phyloP scores from a whole-genome alignment of 1,140 invertebrate genomes.

The Drosophila albomicans region DNA sequence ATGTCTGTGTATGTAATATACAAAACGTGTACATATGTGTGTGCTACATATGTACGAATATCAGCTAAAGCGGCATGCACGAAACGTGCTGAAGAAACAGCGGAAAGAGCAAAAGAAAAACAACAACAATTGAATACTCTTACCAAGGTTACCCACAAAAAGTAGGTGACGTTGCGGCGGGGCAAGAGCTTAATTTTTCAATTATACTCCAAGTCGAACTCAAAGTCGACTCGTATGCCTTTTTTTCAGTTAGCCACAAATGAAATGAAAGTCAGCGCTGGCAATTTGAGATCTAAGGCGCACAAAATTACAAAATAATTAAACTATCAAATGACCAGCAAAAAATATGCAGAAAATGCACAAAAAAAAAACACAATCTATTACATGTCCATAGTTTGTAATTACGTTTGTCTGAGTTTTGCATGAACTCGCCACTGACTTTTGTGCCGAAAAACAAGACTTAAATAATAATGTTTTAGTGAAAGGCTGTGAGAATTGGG shows the following conservation, averaged over 20 bases:
- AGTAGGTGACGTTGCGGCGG: slow-evolving; percentile 66
- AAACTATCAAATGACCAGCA: slow-evolving; percentile 64
- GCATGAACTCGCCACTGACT: slow-evolving; percentile 2
- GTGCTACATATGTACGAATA: slow-evolving; percentile 38
- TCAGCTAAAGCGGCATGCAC: slow-evolving; percentile 24
- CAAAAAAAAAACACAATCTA: neutral
- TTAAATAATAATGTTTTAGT: slow-evolving; percentile 44
- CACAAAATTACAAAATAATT: slow-evolving; percentile 56
- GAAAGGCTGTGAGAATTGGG: slow-evolving; percentile 75
- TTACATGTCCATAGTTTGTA: neutral
- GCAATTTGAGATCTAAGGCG: slow-evolving; percentile 59
- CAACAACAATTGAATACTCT: slow-evolving; percentile 57
- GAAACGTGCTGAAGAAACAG: slow-evolving; percentile 48
- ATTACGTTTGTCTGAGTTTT: neutral
- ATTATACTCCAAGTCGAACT: slow-evolving; percentile 26
- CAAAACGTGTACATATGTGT: slow-evolving; percentile 28
- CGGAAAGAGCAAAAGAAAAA: slow-evolving; percentile 38
- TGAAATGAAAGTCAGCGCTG: slow-evolving; percentile 74
- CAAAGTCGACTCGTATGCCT: slow-evolving; percentile 17
- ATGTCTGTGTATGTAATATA: slow-evolving; percentile 13
- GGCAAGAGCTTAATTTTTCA: slow-evolving; percentile 36
- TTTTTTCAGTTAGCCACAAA: slow-evolving; percentile 20
- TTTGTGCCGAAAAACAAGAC: slow-evolving; percentile 35
- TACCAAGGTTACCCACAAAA: slow-evolving; percentile 63
- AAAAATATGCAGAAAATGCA: slow-evolving; percentile 23